Evolutionary conservation across 1,140 invertebrate species (phyloP).

Genomic region (Papilio xuthus): DNA sequence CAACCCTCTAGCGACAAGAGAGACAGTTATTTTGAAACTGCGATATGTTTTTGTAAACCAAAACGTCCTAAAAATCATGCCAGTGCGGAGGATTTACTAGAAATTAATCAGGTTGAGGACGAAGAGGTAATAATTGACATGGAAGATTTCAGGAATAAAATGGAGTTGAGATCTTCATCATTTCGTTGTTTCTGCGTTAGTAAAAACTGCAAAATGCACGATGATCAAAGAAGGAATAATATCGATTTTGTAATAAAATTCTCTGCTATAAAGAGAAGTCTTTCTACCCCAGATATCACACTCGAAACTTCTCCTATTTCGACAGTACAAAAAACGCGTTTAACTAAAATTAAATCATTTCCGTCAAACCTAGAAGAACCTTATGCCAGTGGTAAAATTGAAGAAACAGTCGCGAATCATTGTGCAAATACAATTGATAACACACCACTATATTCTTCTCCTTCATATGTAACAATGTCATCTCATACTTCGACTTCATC

Average conservation of each 20-base stretch:
- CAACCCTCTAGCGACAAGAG: slow-evolving; percentile 56
- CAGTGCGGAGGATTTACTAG: slow-evolving; percentile 75
- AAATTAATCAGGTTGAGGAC: slow-evolving; percentile 56
- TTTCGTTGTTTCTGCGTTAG: slow-evolving; percentile 78
- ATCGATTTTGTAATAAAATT: slow-evolving; percentile 69
- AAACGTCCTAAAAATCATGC: slow-evolving; percentile 67
- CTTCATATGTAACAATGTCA: slow-evolving; percentile 58
- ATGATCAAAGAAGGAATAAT: slow-evolving; percentile 60
- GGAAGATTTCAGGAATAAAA: slow-evolving; percentile 56
- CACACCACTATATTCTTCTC: slow-evolving; percentile 39
- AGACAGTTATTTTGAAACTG: slow-evolving; percentile 72
- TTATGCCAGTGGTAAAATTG: slow-evolving; percentile 64
- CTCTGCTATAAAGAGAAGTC: slow-evolving; percentile 75
- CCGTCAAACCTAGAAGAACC: slow-evolving; percentile 70
- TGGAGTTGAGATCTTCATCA: slow-evolving; percentile 61
- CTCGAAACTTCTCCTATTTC: slow-evolving; percentile 63
- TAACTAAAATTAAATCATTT: slow-evolving; percentile 70
- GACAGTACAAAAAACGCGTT: slow-evolving; percentile 52
- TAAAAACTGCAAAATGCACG: slow-evolving; percentile 66
- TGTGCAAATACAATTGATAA: slow-evolving; percentile 28
- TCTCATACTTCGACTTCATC: slow-evolving; percentile 61
- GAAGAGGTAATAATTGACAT: slow-evolving; percentile 64
- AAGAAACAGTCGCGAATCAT: slow-evolving; percentile 51
- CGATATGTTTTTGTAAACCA: slow-evolving; percentile 77
- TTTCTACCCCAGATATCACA: slow-evolving; percentile 75